Evolutionary conservation across 2,797 vertebrate species (phyloP).

Genomic region (Dipus sagitta): DNA sequence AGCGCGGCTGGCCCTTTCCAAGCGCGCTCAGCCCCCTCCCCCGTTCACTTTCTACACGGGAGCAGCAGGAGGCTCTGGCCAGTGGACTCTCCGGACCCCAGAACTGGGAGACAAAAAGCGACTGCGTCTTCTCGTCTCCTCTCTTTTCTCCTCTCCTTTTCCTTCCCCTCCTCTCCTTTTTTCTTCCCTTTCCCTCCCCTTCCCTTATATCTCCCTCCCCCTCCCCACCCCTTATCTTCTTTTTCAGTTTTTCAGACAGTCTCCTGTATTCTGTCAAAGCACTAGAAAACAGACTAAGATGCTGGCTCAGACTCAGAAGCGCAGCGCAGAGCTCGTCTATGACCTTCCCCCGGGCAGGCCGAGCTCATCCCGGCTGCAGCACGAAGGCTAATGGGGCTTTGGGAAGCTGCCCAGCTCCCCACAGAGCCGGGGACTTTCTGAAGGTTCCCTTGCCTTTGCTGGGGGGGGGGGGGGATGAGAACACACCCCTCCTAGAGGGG

Average conservation of each 20-base stretch:
- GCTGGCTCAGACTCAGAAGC: rapidly evolving
- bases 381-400: rapidly evolving
- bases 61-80: not conserved
- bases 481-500: no score
- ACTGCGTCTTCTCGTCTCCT: not conserved
- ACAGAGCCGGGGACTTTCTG: not conserved
- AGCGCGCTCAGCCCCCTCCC: not conserved
- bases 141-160: no score
- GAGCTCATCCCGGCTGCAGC: not conserved
- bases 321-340: rapidly evolving
- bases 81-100: not conserved
- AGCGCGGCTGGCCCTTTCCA: not conserved
- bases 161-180: not conserved
- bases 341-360: no score
- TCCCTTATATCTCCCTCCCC: not conserved
- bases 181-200: not conserved
- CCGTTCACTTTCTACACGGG: no score
- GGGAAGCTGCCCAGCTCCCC: not conserved
- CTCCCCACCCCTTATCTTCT: not conserved
- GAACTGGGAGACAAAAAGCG: not conserved
- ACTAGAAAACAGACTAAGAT: not conserved
- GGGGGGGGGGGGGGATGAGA: not conserved
- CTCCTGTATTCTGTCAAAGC: not conserved
- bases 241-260: not conserved
- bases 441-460: not conserved